Conservation (phyloP, 2,113 vertebrate genomes). For the Cercocebus atys region DNA sequence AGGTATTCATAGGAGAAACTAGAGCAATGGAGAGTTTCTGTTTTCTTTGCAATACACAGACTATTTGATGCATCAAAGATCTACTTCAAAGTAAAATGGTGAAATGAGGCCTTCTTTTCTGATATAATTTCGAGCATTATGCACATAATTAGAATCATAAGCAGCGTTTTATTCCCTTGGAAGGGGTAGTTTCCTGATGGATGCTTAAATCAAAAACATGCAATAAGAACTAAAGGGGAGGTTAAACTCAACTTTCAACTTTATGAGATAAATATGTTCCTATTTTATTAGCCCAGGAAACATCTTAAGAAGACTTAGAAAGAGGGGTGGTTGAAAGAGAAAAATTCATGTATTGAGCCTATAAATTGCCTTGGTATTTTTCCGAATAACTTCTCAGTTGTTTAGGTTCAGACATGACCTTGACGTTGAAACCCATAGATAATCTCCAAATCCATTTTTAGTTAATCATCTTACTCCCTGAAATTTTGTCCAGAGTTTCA, state of each 20-base stretch:
- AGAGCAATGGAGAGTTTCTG: not conserved
- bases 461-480: not conserved
- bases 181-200: not conserved
- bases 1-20: not conserved
- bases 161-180: not conserved
- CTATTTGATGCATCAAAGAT: not conserved
- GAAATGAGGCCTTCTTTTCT: not conserved
- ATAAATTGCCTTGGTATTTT: not conserved
- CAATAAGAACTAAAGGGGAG: not conserved
- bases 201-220: not conserved
- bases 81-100: not conserved
- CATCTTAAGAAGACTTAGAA: slow-evolving; percentile 23
- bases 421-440: not conserved
- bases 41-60: not conserved
- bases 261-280: not conserved
- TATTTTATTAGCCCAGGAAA: not conserved
- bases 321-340: not conserved
- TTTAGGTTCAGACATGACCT: not conserved
- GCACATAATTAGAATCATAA: not conserved
- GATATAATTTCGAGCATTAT: not conserved
- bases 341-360: not conserved
- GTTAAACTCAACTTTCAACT: not conserved
- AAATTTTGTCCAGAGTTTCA: not conserved
- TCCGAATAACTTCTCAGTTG: not conserved
- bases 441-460: not conserved